Conservation (phyloP, 2,113 vertebrate species). For the Bombycilla garrulus region DNA sequence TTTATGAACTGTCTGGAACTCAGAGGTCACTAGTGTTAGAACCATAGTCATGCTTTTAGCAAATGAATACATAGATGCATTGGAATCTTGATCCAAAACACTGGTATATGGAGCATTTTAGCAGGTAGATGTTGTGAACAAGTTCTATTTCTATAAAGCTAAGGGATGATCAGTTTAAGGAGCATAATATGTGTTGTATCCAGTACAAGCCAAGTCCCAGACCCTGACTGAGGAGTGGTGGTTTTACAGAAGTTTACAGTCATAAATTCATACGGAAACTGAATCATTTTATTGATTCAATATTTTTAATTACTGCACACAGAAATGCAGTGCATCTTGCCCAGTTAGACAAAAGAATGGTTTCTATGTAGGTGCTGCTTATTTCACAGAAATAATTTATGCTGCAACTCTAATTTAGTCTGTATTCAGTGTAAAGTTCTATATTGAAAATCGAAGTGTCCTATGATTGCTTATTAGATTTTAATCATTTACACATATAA, state of each 20-base stretch:
- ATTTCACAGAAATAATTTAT: not conserved
- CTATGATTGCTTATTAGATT: not conserved
- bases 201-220: not conserved
- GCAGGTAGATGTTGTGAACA: not conserved
- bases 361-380: not conserved
- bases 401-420: not conserved
- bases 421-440: not conserved
- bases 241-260: not conserved
- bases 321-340: not conserved
- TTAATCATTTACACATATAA: constrained; percentile 10
- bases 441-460: not conserved
- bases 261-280: not conserved
- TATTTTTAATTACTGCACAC: no score
- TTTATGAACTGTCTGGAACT: not conserved
- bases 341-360: not conserved
- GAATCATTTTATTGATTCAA: not conserved
- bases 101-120: not conserved
- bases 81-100: not conserved
- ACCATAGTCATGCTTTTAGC: not conserved
- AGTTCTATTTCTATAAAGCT: not conserved
- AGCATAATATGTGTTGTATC: not conserved
- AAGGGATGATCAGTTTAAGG: not conserved
- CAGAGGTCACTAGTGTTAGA: not conserved
- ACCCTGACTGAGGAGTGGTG: not conserved
- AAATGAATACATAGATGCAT: not conserved